Evolutionary conservation across 2,797 vertebrate genomes (phyloP), one percentile per base, ranked within the genome.

Genomic region (Cuculus canorus): DNA sequence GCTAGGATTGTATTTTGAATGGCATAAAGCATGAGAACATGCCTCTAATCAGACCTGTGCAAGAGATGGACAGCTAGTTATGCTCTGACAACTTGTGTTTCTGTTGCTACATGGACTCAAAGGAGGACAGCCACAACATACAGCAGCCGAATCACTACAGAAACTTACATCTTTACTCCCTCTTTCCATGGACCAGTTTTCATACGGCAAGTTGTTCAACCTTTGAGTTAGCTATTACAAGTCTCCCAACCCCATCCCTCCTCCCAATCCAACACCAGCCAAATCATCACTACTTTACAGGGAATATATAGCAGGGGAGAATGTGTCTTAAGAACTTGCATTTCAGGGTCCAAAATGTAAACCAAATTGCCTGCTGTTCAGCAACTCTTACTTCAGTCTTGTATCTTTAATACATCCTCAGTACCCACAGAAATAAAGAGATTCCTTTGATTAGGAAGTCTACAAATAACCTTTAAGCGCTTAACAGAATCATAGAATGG

Each of bases 1-100:
- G 77, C 43, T 90, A 88, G 47, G 63, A 48, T 53, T 84, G 30
- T 94, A 41, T 75, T 82, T n/a, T 94, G 80, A 96, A 91, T 22
- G 52, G 41, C 50, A 91, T 30, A 68, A 61, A 77, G 28, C 75
- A 84, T 45, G 17, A 83, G 69, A 90, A 96, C 65, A 77, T 45
- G 32, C 54, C 57, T 77, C 33, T 71, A 89, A 84, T 7, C 11
- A 61, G 50, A 82, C 22, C 11, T 41, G 9, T 14, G 13, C 50
- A 90, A 71, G 35, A 83, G 47, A 68, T 8, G 1, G 14, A 33
- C 47, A 86, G 57, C n/a, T 82, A 89, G 64, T 65, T 82, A 56
- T 24, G 45, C 11, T 77, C 59, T 69, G 47, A 32, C 25, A 82
- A 50, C 16, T 68, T 10, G 24, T 17, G 7, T 28, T 28, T 79